Evolutionary conservation across 2,888 invertebrate genomes (phyloP).

Genomic region (Theretra japonica): DNA sequence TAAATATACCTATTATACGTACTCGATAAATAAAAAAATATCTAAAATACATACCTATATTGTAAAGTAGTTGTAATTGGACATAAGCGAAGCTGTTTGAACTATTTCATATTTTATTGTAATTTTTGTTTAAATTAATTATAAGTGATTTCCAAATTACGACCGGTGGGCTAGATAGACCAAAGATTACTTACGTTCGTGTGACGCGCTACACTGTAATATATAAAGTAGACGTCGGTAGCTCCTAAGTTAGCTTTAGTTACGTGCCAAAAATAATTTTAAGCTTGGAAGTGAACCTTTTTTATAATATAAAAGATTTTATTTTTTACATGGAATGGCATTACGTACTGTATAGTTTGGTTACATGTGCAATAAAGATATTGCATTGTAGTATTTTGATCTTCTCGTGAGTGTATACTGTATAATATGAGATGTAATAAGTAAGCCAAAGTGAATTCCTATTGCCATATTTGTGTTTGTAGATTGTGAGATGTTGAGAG

Average conservation of each 20-base stretch:
- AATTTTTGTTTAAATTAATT: conserved; percentile 51
- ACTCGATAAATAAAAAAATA: conserved; percentile 22
- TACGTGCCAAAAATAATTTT: conserved; percentile 75
- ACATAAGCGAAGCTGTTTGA: conserved; percentile 61
- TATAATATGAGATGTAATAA: conserved; percentile 49
- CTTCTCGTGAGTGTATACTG: conserved; percentile 52
- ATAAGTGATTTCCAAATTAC: conserved; percentile 63
- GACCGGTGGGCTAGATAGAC: conserved; percentile 82
- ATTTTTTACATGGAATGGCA: conserved; percentile 72
- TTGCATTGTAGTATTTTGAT: conserved; percentile 71
- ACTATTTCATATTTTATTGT: conserved; percentile 69
- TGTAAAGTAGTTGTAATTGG: conserved; percentile 27
- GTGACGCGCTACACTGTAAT: conserved; percentile 72
- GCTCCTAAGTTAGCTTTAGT: conserved; percentile 50
- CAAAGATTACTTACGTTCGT: conserved; percentile 76
- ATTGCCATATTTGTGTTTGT: conserved; percentile 79
- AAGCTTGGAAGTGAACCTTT: conserved; percentile 60
- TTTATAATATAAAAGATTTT: conserved; percentile 56
- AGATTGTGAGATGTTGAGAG: conserved; percentile 46
- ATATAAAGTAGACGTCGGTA: conserved; percentile 72
- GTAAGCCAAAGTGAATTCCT: conserved; percentile 80
- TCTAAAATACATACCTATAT: conserved; percentile 38
- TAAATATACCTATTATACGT: conserved; percentile 33
- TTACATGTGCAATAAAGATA: conserved; percentile 68
- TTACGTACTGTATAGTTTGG: conserved; percentile 69